phyloP scores from a whole-genome alignment of 2,797 vertebrate species.

The Urosaurus nigricauda region DNA sequence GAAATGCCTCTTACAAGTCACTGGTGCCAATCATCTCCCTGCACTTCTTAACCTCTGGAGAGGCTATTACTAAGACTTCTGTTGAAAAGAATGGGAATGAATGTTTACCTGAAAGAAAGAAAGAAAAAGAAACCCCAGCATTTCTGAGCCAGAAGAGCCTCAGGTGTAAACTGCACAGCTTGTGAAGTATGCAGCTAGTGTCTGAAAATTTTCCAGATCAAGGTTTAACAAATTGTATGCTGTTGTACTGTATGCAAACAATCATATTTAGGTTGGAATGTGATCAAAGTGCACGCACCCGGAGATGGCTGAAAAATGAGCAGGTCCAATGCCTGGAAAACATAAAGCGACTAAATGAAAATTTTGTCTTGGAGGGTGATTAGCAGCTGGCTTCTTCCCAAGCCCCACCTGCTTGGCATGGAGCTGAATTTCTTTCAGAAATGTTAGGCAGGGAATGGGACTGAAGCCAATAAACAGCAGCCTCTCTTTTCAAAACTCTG shows the following conservation, averaged over 20 bases:
- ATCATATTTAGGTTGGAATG: constrained; percentile 70
- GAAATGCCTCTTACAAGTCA: constrained; percentile 57
- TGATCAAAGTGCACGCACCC: constrained; percentile 67
- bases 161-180: constrained; percentile 56
- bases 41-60: constrained; percentile 59
- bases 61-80: constrained; percentile 59
- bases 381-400: constrained; percentile 51
- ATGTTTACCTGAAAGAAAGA: constrained; percentile 57
- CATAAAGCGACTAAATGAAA: constrained; percentile 35
- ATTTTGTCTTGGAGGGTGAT: constrained; percentile 46
- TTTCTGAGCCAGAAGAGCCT: constrained; percentile 60
- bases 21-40: constrained; percentile 54
- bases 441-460: constrained; percentile 43
- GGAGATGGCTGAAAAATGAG: constrained; percentile 65
- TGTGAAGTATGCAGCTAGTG: constrained; percentile 45
- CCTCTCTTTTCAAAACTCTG: constrained; percentile 30
- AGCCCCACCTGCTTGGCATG: constrained; percentile 51
- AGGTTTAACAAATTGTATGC: constrained; percentile 54
- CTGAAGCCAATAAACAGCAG: constrained; percentile 31
- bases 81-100: constrained; percentile 52
- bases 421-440: constrained; percentile 20
- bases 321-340: constrained; percentile 62
- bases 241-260: constrained; percentile 42
- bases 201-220: constrained; percentile 63
- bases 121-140: constrained; percentile 43